Percentiles rank a stretch among this genome's conserved stretches.
These are phyloP conservation scores for Colostygia pectinataria DNA, from an alignment of 2,888 invertebrate species.

Conservation along the genomic window DNA sequence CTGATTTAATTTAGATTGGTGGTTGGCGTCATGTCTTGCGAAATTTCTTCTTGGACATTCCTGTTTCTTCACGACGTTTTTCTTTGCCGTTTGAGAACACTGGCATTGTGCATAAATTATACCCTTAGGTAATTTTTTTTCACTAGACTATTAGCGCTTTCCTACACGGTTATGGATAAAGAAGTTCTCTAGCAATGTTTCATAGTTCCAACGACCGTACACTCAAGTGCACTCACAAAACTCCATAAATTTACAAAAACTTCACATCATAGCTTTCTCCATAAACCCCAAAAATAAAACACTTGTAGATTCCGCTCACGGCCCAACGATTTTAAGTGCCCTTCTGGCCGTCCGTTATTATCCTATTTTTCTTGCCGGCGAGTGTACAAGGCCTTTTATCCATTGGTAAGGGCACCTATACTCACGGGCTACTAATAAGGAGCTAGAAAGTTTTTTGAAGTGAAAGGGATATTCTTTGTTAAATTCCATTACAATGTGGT, in stretches of 20 bases:
- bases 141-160: too few relatives aligned
- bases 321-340: constrained; percentile 55
- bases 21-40: too few relatives aligned
- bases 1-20: too few relatives aligned
- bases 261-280: constrained; percentile 19
- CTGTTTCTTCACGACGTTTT: too few relatives aligned
- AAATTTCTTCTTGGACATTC: too few relatives aligned
- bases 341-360: constrained; percentile 55
- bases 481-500: constrained; percentile 30
- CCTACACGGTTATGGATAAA: too few relatives aligned
- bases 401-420: constrained; percentile 30
- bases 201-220: constrained; percentile 5
- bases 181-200: too few relatives aligned
- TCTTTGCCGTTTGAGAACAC: too few relatives aligned
- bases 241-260: constrained; percentile 19
- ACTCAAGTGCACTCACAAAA: constrained; percentile 22
- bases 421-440: constrained; percentile 35
- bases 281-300: constrained; percentile 37
- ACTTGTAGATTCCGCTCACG: constrained; percentile 57
- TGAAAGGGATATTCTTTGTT: constrained; percentile 32
- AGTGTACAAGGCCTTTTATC: constrained; percentile 40
- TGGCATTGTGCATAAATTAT: too few relatives aligned
- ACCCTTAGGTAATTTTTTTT: too few relatives aligned
- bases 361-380: constrained; percentile 56
- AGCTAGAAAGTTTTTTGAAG: constrained; percentile 32